These are phyloP conservation scores for Diplosoma virens DNA, from an alignment of 23 tunicate species.

Conservation along the genomic window DNA sequence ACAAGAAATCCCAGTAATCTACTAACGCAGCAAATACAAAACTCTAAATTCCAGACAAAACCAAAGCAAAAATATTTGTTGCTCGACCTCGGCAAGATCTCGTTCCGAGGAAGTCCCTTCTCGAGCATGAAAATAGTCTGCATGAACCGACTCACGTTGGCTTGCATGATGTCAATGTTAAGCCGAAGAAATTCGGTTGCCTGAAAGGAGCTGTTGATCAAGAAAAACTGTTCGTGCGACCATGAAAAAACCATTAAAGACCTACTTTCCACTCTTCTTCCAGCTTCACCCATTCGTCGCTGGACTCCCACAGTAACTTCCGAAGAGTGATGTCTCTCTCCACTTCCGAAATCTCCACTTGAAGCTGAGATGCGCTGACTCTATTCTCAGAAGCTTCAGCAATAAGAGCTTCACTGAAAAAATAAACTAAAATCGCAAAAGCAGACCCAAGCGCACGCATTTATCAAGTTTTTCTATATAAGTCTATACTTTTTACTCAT, in stretches of 20 bases:
- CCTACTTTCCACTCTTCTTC: conserved; percentile 76
- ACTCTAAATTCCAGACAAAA: background rate
- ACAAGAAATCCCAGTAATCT: background rate
- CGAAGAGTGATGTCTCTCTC: conserved; percentile 86
- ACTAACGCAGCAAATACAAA: background rate
- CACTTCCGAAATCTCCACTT: conserved; percentile 81
- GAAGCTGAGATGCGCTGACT: conserved; percentile 82
- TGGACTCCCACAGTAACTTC: conserved; percentile 85
- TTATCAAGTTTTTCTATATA: no score
- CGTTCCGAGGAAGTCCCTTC: conserved; percentile 81
- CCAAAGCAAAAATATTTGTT: background rate
- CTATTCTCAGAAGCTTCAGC: conserved; percentile 70
- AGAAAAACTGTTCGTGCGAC: no score
- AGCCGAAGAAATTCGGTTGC: conserved; percentile 57
- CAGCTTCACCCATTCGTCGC: conserved; percentile 83
- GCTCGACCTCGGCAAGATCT: conserved; percentile 66
- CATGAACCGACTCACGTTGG: conserved; percentile 73
- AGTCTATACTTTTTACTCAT: no score
- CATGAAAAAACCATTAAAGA: background rate
- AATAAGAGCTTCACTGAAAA: conserved; percentile 72
- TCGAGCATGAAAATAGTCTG: conserved; percentile 96
- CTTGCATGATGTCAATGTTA: conserved; percentile 70
- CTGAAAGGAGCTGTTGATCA: conserved; percentile 24
- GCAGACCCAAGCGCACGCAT: no score
- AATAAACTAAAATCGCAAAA: no score